phyloP scores from a whole-genome alignment of 2,113 vertebrate species.

The Mungos mungo region DNA sequence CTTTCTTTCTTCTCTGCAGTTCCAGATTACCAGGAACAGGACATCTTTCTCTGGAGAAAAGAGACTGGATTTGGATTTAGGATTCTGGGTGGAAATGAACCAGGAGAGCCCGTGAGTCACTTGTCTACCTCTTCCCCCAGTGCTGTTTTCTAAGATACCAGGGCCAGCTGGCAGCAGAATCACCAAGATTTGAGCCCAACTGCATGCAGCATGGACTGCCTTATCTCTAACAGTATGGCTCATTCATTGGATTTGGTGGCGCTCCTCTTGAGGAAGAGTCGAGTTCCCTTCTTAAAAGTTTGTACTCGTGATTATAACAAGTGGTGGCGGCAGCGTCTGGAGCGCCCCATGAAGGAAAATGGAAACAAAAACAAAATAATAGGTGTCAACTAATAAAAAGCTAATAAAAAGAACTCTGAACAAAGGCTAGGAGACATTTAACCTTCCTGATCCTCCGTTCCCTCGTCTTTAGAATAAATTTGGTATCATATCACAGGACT shows the following conservation, averaged over 20 bases:
- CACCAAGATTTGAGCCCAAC: neutral
- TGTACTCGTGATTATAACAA: neutral
- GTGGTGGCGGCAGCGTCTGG: neutral
- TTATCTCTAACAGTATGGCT: neutral
- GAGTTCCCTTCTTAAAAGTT: neutral
- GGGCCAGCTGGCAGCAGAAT: neutral
- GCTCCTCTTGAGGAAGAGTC: neutral
- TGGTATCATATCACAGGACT: neutral
- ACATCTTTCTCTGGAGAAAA: slow-evolving; percentile 99
- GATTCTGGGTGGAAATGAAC: slow-evolving; percentile 99
- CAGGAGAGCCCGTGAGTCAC: slow-evolving; percentile 96
- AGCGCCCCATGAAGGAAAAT: neutral
- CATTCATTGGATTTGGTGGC: neutral
- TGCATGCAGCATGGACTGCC: neutral
- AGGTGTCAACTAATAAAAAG: neutral
- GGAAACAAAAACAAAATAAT: neutral
- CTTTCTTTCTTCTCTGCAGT: slow-evolving; percentile 86
- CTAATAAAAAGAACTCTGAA: neutral
- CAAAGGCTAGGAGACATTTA: neutral
- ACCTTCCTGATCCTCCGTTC: neutral
- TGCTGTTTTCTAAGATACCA: neutral
- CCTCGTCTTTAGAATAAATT: neutral
- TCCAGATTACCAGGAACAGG: slow-evolving; percentile 99
- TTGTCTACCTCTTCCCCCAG: neutral
- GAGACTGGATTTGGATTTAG: slow-evolving; percentile 99